Conservation (phyloP, 2,888 invertebrate genomes). For the Steinernema carpocapsae region DNA sequence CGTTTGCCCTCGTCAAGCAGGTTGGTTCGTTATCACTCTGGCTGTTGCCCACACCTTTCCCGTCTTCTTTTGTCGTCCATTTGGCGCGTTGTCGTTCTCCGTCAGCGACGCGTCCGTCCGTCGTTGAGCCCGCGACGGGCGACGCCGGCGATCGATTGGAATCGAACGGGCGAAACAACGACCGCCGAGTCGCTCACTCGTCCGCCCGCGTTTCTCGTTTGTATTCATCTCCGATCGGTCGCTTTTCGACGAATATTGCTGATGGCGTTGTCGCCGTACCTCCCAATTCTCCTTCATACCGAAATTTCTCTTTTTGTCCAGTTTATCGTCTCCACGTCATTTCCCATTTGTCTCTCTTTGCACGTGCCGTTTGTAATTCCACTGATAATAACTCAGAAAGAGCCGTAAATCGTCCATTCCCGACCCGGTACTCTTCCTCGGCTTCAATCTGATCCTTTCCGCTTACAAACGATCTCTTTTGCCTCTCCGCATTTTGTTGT, state of each 20-base stretch:
- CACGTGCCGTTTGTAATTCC: background rate
- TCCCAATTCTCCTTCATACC: background rate
- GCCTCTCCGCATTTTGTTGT: too few species aligned
- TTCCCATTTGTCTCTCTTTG: background rate
- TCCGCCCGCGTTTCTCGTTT: constrained; percentile 31
- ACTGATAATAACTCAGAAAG: background rate
- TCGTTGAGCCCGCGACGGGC: background rate
- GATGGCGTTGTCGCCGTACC: constrained; percentile 5
- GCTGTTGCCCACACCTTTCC: constrained; percentile 17
- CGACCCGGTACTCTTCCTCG: too few species aligned
- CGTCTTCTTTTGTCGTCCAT: constrained; percentile 32
- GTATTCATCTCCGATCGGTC: constrained; percentile 34
- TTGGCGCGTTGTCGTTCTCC: constrained; percentile 4
- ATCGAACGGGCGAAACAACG: constrained; percentile 4
- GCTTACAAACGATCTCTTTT: too few species aligned
- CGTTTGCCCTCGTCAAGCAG: constrained; percentile 6
- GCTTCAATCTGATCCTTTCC: background rate
- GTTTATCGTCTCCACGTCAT: too few species aligned
- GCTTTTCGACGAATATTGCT: constrained; percentile 22
- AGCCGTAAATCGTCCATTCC: too few species aligned
- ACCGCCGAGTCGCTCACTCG: constrained; percentile 25
- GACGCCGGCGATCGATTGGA: background rate
- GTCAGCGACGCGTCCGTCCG: background rate
- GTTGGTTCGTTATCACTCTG: constrained; percentile 32
- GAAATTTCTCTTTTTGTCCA: background rate